phyloP scores from a whole-genome alignment of 2,113 vertebrate species.

The Paraplagusia blochii region DNA sequence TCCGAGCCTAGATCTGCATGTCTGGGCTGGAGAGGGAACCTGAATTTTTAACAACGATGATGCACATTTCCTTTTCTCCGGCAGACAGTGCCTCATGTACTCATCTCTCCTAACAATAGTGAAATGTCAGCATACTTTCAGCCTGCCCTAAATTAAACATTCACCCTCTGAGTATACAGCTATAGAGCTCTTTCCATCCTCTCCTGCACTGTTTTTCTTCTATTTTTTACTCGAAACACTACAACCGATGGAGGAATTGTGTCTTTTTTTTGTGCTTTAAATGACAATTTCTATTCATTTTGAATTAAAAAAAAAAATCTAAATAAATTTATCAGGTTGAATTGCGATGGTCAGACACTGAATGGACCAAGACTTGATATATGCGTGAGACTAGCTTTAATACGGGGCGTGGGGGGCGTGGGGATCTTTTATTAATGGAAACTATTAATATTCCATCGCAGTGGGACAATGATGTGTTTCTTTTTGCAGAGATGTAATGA shows the following conservation, averaged over 20 bases:
- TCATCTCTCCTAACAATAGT: conserved; percentile 69
- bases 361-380: conserved; percentile 41
- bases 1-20: conserved; percentile 42
- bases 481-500: conserved; percentile 77
- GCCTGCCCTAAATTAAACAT: conserved; percentile 74
- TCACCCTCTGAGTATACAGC: conserved; percentile 60
- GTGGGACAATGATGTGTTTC: conserved; percentile 72
- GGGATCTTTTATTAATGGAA: conserved; percentile 78
- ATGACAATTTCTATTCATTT: conserved; percentile 17
- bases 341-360: conserved; percentile 29
- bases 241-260: conserved; percentile 31
- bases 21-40: conserved; percentile 19
- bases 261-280: too few relatives aligned
- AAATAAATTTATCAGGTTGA: conserved; percentile 28
- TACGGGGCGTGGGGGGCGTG: conserved; percentile 49
- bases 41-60: conserved; percentile 70
- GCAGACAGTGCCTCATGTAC: conserved; percentile 66
- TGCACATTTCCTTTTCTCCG: conserved; percentile 64
- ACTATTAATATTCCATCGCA: conserved; percentile 78
- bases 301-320: too few relatives aligned
- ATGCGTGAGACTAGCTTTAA: conserved; percentile 50
- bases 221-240: conserved; percentile 34
- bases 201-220: conserved; percentile 36
- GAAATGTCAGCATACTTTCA: conserved; percentile 72
- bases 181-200: conserved; percentile 36